phyloP scores from a whole-genome alignment of 2,113 vertebrate species.

The Gorsachius goisagi region DNA sequence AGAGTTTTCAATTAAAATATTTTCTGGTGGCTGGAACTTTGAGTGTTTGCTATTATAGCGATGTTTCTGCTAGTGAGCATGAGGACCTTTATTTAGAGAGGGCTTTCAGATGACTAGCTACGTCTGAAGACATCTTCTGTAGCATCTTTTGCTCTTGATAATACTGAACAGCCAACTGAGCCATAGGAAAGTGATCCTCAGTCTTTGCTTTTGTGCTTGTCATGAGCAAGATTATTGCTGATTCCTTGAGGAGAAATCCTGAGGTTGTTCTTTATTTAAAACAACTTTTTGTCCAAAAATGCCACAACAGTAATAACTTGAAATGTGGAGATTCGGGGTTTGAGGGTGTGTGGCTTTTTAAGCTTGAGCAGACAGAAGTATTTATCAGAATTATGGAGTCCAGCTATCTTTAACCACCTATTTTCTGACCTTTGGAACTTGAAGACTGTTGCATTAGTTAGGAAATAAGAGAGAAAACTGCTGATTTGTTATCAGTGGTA shows the following conservation, averaged over 20 bases:
- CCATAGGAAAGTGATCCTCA: neutral
- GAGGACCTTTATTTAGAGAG: neutral
- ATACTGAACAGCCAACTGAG: neutral
- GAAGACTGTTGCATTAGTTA: neutral
- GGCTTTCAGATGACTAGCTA: neutral
- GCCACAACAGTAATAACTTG: neutral
- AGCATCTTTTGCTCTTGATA: neutral
- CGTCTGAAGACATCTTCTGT: neutral
- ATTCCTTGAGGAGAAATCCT: neutral
- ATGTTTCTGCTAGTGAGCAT: neutral
- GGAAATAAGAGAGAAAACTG: neutral
- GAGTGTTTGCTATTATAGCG: neutral
- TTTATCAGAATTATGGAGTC: neutral
- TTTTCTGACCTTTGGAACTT: constrained; percentile 28
- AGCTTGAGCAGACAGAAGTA: neutral
- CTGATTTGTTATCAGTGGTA: neutral
- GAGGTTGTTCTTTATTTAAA: neutral
- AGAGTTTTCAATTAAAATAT: neutral
- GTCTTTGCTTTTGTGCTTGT: neutral
- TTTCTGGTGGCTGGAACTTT: neutral
- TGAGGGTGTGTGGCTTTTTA: neutral
- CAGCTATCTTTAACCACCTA: neutral
- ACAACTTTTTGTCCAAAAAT: neutral
- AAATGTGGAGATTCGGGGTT: neutral
- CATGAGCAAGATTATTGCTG: neutral